phyloP scores from a whole-genome alignment of 2,797 vertebrate genomes.

The Poliocrania exsul region DNA sequence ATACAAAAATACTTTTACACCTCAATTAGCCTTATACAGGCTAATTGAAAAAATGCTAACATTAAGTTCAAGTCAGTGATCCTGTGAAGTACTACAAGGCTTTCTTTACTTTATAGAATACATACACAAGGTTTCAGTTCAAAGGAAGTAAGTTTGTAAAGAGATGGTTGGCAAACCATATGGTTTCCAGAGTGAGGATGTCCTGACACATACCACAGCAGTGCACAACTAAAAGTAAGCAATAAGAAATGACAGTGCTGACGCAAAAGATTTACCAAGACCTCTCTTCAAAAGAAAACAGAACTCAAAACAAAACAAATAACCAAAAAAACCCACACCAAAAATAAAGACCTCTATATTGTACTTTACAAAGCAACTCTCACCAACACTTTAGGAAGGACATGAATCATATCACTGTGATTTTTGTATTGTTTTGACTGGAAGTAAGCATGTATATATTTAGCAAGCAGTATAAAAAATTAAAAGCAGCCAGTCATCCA shows the following conservation, averaged over 20 bases:
- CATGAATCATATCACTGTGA: conserved; percentile 4
- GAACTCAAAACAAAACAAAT: not conserved
- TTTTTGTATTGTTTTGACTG: conserved; percentile 33
- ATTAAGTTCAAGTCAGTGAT: not conserved
- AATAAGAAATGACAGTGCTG: conserved; percentile 36
- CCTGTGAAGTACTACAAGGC: not conserved
- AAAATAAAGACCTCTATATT: not conserved
- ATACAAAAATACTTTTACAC: not conserved
- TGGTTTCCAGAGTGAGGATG: conserved; percentile 51
- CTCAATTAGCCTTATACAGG: not conserved
- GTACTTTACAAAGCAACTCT: not conserved
- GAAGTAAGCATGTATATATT: conserved; percentile 13
- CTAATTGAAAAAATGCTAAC: not conserved
- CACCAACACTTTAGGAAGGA: not conserved
- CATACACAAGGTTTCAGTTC: not conserved
- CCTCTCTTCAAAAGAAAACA: conserved; percentile 8
- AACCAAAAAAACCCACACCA: not conserved
- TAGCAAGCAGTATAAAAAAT: not conserved
- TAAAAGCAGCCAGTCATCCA: not conserved
- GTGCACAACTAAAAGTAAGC: conserved; percentile 50
- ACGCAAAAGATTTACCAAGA: conserved; percentile 12
- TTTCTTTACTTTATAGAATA: not conserved
- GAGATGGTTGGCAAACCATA: conserved; percentile 32
- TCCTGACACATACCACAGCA: conserved; percentile 40
- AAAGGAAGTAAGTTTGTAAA: conserved; percentile 33